Base-by-base conservation (phyloP, 2,797 vertebrate species). In the Bufotes viridis region DNA sequence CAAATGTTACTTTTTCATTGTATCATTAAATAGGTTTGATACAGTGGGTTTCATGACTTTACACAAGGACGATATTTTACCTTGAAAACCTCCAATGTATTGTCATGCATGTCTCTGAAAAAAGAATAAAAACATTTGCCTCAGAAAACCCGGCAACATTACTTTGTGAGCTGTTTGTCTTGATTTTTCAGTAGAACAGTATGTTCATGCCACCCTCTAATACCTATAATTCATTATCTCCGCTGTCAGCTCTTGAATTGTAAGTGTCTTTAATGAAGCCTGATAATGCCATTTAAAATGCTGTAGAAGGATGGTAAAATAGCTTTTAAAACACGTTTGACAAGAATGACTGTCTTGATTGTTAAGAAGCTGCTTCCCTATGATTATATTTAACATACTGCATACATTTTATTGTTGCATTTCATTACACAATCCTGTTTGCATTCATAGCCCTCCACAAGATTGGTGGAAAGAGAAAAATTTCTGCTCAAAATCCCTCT, bases 141-240 rank as follows among this genome's bases (percentile, higher is more conserved):
- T 76, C 34, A 24, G 24, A 78, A 75, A 51, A 53, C 24, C 49
- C 49, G 10, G 75, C 60, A 53, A 67, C 84, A 67, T 24, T 81
- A 26, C 34, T 49, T 22, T 60, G 29, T 72, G 67, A 87, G 82
- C 79, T 61, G 78, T 67, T 80, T 80, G 53, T 82, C 86, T 87
- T 82, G 86, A 75, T 63, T 82, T 82, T 63, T 74, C 57, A 57
- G 29, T 63, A 76, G 34, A 57, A 78, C 82, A 75, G 72, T 78
- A 69, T 84, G 75, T 84, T 84, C 61, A 57, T 65, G 55, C 34
- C 53, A 70, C 49, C 24, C 61, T 61, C 55, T 70, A 84, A 61
- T 87, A 49, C 81, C 63, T 84, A 79, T 84, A 88, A 74, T 84
- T 88, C 75, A 88, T 88, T 84, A 72, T 84, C 82, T 84, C 87